phyloP scores from a whole-genome alignment of 2,113 vertebrate genomes.

The Pao palembangensis region DNA sequence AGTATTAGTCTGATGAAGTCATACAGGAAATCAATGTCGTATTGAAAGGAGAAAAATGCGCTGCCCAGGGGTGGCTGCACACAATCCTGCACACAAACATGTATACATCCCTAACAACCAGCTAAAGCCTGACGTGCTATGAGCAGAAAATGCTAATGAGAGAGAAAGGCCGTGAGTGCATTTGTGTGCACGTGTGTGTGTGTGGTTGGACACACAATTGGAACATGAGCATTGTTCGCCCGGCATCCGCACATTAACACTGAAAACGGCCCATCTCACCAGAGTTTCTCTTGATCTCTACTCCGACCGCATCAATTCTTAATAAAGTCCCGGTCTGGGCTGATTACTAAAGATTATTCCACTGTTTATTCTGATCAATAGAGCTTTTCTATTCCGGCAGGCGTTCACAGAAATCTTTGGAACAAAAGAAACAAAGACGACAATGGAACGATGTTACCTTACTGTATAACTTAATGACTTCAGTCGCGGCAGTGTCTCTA shows the following conservation, averaged over 20 bases:
- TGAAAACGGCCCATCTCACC: conserved; percentile 30
- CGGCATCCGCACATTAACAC: conserved; percentile 47
- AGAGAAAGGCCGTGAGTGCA: background rate
- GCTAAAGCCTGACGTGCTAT: conserved; percentile 46
- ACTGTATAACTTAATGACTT: conserved; percentile 51
- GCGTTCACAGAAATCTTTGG: conserved; percentile 57
- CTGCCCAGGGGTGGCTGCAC: conserved; percentile 69
- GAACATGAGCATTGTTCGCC: conserved; percentile 20
- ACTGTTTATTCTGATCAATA: conserved; percentile 74
- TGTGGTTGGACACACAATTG: conserved; percentile 1
- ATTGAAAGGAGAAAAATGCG: conserved; percentile 79
- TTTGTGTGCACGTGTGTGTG: too few species aligned
- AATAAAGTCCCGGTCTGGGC: conserved; percentile 56
- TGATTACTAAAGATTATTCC: conserved; percentile 74
- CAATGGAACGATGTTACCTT: conserved; percentile 33
- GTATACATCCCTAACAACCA: conserved; percentile 50
- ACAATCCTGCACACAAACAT: conserved; percentile 47
- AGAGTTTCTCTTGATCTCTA: conserved; percentile 55
- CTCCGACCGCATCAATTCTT: conserved; percentile 69
- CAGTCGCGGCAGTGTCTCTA: conserved; percentile 33
- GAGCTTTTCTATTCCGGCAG: conserved; percentile 61
- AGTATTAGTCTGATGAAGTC: conserved; percentile 91
- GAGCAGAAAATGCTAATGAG: conserved; percentile 41
- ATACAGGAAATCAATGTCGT: conserved; percentile 90
- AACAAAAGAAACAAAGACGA: conserved; percentile 35